Conservation (phyloP, 2,113 vertebrate species). For the Oncorhynchus kisutch region DNA sequence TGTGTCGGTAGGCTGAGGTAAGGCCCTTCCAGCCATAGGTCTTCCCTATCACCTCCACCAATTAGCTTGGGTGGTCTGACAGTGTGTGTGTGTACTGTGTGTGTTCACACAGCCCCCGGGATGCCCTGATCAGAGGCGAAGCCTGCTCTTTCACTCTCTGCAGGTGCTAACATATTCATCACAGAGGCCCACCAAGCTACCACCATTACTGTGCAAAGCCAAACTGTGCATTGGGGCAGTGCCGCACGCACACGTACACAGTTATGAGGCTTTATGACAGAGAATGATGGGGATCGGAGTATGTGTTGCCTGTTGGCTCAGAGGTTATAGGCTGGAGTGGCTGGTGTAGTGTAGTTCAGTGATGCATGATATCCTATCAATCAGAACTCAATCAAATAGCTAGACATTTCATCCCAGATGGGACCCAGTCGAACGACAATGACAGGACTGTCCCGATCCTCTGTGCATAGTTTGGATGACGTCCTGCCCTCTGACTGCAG, state of each 20-base stretch:
- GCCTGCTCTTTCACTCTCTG: constrained; percentile 69
- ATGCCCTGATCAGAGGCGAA: constrained; percentile 58
- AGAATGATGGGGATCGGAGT: too few relatives aligned
- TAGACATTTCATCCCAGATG: too few relatives aligned
- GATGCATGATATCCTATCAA: too few relatives aligned
- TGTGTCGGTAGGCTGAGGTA: constrained; percentile 16
- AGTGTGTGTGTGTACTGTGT: constrained; percentile 26
- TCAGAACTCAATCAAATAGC: too few relatives aligned
- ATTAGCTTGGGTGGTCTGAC: constrained; percentile 72
- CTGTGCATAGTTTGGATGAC: too few relatives aligned
- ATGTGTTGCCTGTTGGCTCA: constrained; percentile 47
- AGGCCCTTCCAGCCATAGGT: constrained; percentile 28
- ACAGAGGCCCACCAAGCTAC: constrained; percentile 58
- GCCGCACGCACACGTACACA: background rate
- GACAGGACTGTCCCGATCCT: too few relatives aligned
- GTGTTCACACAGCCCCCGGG: constrained; percentile 11
- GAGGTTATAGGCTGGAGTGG: too few relatives aligned
- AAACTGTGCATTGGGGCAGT: background rate
- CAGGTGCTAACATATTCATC: constrained; percentile 72
- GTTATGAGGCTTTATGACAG: background rate
- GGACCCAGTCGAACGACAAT: too few relatives aligned
- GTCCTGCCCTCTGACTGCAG: too few relatives aligned
- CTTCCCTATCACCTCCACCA: constrained; percentile 66
- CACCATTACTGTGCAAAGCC: constrained; percentile 58
- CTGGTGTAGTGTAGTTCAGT: too few relatives aligned